These are phyloP conservation scores for Camptogramma bilineatum DNA, from an alignment of 2,888 invertebrate species.

Conservation along the genomic window DNA sequence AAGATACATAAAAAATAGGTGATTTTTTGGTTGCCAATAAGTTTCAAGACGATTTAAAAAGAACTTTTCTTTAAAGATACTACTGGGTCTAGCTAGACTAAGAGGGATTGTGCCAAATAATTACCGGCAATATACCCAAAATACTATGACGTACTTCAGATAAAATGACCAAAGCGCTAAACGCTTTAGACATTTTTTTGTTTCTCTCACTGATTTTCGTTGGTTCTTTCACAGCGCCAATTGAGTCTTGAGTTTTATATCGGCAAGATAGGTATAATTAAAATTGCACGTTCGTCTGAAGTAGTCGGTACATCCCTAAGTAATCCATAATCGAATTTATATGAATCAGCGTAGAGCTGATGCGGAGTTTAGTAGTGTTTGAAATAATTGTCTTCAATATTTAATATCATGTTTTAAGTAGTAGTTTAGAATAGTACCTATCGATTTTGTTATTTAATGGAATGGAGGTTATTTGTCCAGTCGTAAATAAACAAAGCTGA, in stretches of 20 bases:
- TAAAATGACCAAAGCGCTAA: too few relatives aligned
- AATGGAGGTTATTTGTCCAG: conserved; percentile 15
- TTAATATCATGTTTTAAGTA: conserved; percentile 6
- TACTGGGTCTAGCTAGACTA: too few relatives aligned
- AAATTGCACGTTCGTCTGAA: not conserved
- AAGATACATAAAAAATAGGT: not conserved
- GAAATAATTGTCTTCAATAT: conserved; percentile 11
- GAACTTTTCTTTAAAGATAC: too few relatives aligned
- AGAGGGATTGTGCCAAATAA: too few relatives aligned
- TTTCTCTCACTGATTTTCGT: too few relatives aligned
- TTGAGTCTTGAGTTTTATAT: not conserved
- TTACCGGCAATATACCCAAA: too few relatives aligned
- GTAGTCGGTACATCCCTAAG: conserved; percentile 15
- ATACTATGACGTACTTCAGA: too few relatives aligned
- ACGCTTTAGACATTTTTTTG: not conserved
- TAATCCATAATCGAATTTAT: conserved; percentile 35
- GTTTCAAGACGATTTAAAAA: too few relatives aligned
- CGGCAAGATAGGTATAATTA: not conserved
- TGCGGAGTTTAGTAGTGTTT: conserved; percentile 12
- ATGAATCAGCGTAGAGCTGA: conserved; percentile 24
- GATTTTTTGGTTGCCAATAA: too few relatives aligned
- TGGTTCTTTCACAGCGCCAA: too few relatives aligned
- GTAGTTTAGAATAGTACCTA: conserved; percentile 8
- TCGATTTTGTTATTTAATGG: not conserved
- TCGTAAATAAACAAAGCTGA: not conserved